Evolutionary conservation across 2,888 invertebrate genomes (phyloP).

Genomic region (Miltochrista miniata): DNA sequence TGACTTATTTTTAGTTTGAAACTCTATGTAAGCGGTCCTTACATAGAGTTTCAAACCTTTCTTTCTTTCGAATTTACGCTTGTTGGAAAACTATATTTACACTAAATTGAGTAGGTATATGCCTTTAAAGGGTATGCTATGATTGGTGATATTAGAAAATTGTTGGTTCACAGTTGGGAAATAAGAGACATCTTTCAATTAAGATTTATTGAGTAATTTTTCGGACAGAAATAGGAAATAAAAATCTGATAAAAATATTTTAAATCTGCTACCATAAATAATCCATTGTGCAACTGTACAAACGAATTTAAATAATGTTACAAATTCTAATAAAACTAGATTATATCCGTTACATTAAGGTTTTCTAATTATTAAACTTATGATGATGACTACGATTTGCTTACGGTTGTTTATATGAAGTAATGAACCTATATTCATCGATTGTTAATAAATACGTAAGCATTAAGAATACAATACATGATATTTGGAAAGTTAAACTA

Average conservation of each 20-base stretch:
- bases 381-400: slow-evolving; percentile 21
- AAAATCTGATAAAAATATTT: slow-evolving; percentile 59
- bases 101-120: no score
- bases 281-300: slow-evolving; percentile 69
- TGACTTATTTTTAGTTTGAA: no score
- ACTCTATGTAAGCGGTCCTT: no score
- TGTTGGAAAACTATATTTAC: no score
- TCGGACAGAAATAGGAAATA: slow-evolving; percentile 67
- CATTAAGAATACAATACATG: slow-evolving; percentile 35
- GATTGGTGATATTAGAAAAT: no score
- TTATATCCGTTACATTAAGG: slow-evolving; percentile 38
- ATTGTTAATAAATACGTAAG: slow-evolving; percentile 35
- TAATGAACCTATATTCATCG: slow-evolving; percentile 17
- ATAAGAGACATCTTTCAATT: slow-evolving; percentile 56
- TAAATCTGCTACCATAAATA: slow-evolving; percentile 60
- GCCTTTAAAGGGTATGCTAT: no score
- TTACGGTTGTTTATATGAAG: slow-evolving; percentile 26
- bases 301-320: slow-evolving; percentile 58
- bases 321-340: slow-evolving; percentile 45
- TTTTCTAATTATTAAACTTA: slow-evolving; percentile 35
- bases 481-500: slow-evolving; percentile 34
- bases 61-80: no score
- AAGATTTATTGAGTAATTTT: slow-evolving; percentile 73
- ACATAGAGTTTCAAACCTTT: no score
- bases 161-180: neutral